Conservation (phyloP, 30 jellyfish, hydroid and myxozoan species). For the Aurelia sp. region DNA sequence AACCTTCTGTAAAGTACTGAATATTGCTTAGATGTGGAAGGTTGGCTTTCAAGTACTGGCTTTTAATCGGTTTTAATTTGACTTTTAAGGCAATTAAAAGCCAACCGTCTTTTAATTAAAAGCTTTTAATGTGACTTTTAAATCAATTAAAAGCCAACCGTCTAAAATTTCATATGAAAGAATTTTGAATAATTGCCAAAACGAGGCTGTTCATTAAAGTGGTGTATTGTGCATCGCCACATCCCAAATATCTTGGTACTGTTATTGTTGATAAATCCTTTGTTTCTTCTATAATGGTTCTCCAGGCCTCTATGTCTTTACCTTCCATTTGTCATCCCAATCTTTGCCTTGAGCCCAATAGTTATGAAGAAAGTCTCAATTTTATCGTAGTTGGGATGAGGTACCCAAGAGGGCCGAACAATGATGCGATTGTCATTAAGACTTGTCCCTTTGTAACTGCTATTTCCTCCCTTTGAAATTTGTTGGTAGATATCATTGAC, state of each 20-base stretch:
- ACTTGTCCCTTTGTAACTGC: slow-evolving; percentile 48
- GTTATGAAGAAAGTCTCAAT: slow-evolving; percentile 14
- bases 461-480: neutral
- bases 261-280: neutral
- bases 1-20: slow-evolving; percentile 53
- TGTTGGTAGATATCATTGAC: neutral
- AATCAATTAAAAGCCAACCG: no score
- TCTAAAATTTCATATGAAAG: no score
- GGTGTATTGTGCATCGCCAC: neutral
- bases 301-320: slow-evolving; percentile 12
- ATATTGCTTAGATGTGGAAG: slow-evolving; percentile 13
- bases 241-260: slow-evolving; percentile 39
- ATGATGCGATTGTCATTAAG: slow-evolving; percentile 14
- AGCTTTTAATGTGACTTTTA: no score
- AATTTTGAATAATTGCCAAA: no score
- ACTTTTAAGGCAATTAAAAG: no score
- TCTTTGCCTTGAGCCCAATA: slow-evolving; percentile 23
- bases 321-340: slow-evolving; percentile 43
- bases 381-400: slow-evolving; percentile 24
- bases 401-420: slow-evolving; percentile 33
- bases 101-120: no score
- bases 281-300: neutral
- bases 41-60: slow-evolving; percentile 8
- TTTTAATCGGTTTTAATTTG: no score
- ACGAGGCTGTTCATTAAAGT: no score